A percentile compares a stretch with the other conserved stretches of the same genome.
These are phyloP conservation scores for Teleopsis dalmanni DNA, from an alignment of 1,140 invertebrate genomes.

Conservation along the genomic window DNA sequence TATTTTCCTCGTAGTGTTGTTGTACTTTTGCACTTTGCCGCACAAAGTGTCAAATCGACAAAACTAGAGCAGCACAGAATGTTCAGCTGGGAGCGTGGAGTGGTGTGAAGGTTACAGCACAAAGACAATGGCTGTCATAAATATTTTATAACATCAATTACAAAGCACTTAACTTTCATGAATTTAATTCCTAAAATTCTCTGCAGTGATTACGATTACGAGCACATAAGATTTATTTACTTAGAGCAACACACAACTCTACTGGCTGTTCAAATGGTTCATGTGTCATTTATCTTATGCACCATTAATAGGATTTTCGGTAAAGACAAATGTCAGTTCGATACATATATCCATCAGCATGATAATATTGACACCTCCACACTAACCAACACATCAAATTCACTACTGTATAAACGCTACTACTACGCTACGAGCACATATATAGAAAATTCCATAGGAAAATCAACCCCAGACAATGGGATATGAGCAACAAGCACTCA, in stretches of 20 bases:
- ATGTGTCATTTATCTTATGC: not conserved
- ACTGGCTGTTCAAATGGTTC: not conserved
- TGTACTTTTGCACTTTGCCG: no score
- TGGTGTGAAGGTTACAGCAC: not conserved
- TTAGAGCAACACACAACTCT: not conserved
- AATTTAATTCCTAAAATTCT: constrained; percentile 38
- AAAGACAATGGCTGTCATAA: constrained; percentile 31
- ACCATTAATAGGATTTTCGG: not conserved
- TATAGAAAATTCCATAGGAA: no score
- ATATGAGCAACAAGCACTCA: no score
- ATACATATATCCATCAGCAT: constrained; percentile 8
- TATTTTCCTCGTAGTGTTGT: not conserved
- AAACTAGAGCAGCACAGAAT: constrained; percentile 5
- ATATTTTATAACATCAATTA: constrained; percentile 45
- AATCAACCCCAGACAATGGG: no score
- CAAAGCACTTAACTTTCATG: constrained; percentile 44
- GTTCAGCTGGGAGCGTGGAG: not conserved
- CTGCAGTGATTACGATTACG: constrained; percentile 1
- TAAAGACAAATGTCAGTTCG: constrained; percentile 3
- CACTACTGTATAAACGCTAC: no score
- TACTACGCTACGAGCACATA: no score
- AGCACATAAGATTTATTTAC: not conserved
- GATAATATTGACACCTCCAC: constrained; percentile 4
- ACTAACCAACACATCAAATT: no score
- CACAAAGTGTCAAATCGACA: constrained; percentile 9